Conservation (phyloP, 2,113 vertebrate genomes). For the Phalacrocorax brasilianus region DNA sequence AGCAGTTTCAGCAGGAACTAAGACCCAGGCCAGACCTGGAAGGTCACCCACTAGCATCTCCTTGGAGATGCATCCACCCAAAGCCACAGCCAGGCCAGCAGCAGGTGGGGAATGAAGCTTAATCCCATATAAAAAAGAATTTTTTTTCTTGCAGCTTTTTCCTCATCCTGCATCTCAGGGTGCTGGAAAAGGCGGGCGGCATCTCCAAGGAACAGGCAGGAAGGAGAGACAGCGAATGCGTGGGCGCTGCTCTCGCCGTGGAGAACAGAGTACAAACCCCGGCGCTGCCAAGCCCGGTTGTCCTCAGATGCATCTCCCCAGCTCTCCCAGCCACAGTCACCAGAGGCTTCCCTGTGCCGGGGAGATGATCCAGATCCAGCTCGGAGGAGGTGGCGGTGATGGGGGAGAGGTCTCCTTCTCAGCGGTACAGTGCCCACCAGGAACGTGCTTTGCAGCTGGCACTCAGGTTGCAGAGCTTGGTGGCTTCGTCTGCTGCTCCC, state of each 20-base stretch:
- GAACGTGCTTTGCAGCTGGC: rapidly evolving
- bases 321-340: not conserved
- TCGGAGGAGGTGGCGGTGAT: not conserved
- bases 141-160: not conserved
- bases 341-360: rapidly evolving
- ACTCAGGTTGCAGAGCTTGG: rapidly evolving
- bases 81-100: not conserved
- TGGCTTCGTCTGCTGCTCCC: not conserved
- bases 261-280: constrained; percentile 49
- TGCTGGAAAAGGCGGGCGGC: not conserved
- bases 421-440: too few species aligned
- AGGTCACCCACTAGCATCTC: not conserved
- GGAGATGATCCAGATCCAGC: not conserved
- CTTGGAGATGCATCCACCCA: not conserved
- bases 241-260: not conserved
- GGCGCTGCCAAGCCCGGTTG: constrained; percentile 51
- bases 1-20: not conserved
- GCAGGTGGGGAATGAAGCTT: not conserved
- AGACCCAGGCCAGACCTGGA: not conserved
- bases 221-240: constrained; percentile 36
- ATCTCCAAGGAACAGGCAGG: constrained; percentile 42
- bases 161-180: not conserved
- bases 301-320: constrained; percentile 58
- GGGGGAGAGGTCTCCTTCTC: not conserved
- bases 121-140: not conserved